Base-by-base conservation (phyloP, 2,113 vertebrate species). In the Callocephalon fimbriatum region DNA sequence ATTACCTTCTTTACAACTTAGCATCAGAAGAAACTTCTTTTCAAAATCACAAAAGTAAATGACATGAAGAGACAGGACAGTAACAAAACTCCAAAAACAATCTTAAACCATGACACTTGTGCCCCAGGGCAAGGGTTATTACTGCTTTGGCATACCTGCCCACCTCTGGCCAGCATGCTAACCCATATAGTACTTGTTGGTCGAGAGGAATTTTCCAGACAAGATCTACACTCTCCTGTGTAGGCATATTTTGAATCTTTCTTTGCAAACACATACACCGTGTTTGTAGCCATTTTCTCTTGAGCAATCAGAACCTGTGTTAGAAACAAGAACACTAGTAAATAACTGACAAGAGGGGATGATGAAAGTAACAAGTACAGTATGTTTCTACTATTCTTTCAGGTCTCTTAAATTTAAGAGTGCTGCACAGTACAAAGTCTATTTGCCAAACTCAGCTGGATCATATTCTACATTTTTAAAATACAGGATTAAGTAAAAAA, bases 211-310 rank as follows among this genome's bases (percentile, higher is more conserved):
- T 99, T 99, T 97, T 99, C 99, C 97, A 99, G 94, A 89, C 99
- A 99, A 53, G 99, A 99, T 35, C 99, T 98, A 56, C 99, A 99
- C 95, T 99, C 99, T 19, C 98, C 99, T 0, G 99, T 99, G 98
- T 99, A 99, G 9, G 99, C 99, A 10, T 99, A 99, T 91, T 99
- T 99, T 7, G 99, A 99, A 96, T 99, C 99, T 85, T 99, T 99
- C 98, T 99, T 99, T 84, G 99, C 99, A 95, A 99, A 99, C 90
- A 99, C 99, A 86, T 99, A 99, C 15, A 99, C 99, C 7, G 99
- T 99, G 96, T 99, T 99, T 91, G 99, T 99, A 90, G 99, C 99
- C 99, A 99, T 99, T 95, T 99, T 99, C 86, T 99, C 99, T 95
- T 99, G 99, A 78, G 99, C 99, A 48, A 99, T 99, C 90, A 99